Percentiles rank a stretch among this genome's conserved stretches.
Evolutionary conservation across 2,888 invertebrate species (phyloP).

Genomic region (Gortyna flavago): DNA sequence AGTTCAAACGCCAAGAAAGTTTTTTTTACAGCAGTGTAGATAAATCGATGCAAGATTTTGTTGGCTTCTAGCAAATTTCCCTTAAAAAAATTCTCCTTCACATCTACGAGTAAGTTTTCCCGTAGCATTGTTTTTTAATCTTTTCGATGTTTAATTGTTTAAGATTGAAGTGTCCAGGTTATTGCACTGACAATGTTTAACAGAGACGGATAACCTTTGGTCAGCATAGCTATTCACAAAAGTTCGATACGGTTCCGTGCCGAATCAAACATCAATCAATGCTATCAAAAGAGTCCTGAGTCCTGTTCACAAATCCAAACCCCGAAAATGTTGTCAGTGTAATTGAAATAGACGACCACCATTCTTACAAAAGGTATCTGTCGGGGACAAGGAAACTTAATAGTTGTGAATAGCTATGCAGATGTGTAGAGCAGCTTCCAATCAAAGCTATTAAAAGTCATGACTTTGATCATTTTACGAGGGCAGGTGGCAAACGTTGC

Average conservation of each 20-base stretch:
- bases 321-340: no score
- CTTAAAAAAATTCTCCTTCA: not conserved
- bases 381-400: no score
- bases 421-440: not conserved
- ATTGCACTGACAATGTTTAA: not conserved
- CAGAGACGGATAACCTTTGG: not conserved
- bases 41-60: slow-evolving; percentile 2
- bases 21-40: slow-evolving; percentile 9
- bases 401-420: no score
- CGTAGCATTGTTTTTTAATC: not conserved
- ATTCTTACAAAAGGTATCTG: no score
- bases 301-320: no score
- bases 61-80: slow-evolving; percentile 22
- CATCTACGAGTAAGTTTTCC: not conserved
- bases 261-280: no score
- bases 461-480: slow-evolving; percentile 19
- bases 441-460: slow-evolving; percentile 14
- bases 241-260: no score
- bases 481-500: slow-evolving; percentile 17
- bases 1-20: not conserved
- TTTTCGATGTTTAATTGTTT: not conserved
- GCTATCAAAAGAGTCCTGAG: no score
- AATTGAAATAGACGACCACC: no score
- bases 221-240: not conserved
- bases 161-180: not conserved